These are phyloP conservation scores for Paramormyrops kingsleyae DNA, from an alignment of 2,113 vertebrate genomes.

Conservation along the genomic window DNA sequence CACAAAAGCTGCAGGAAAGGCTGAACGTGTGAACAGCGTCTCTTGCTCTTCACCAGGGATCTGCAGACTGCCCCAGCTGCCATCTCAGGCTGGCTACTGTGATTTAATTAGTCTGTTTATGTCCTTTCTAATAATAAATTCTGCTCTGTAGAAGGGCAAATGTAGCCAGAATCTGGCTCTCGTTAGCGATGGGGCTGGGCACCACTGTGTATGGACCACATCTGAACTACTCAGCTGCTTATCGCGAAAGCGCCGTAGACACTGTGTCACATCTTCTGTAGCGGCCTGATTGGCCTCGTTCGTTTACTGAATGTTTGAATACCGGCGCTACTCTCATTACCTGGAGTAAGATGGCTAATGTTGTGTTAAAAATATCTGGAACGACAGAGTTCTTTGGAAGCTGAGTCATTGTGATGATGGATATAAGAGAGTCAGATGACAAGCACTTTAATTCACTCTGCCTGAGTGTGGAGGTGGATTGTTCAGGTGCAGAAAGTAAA, in stretches of 20 bases:
- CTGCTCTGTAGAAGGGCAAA: constrained; percentile 96
- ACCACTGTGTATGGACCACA: not conserved
- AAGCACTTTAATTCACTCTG: not conserved
- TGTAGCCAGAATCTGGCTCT: constrained; percentile 76
- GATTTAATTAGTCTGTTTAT: constrained; percentile 99
- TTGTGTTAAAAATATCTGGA: not conserved
- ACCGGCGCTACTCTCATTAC: not conserved
- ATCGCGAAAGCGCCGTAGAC: not conserved
- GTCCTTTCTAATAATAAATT: constrained; percentile 99
- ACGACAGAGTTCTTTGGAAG: not conserved
- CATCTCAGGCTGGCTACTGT: constrained; percentile 96
- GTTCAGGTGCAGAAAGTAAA: not conserved
- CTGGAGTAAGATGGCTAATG: not conserved
- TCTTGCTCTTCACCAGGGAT: constrained; percentile 93
- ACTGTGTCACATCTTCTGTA: not conserved
- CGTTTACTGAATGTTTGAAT: not conserved
- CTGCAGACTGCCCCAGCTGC: constrained; percentile 97
- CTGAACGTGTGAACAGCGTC: constrained; percentile 75
- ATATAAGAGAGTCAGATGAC: not conserved
- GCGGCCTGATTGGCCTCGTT: not conserved
- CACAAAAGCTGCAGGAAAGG: not conserved
- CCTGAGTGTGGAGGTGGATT: not conserved
- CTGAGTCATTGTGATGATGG: not conserved
- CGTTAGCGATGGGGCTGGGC: constrained; percentile 66
- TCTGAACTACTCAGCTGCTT: not conserved